Evolutionary conservation across 2,113 vertebrate genomes (phyloP).

Genomic region (Drymodes brunneopygia): DNA sequence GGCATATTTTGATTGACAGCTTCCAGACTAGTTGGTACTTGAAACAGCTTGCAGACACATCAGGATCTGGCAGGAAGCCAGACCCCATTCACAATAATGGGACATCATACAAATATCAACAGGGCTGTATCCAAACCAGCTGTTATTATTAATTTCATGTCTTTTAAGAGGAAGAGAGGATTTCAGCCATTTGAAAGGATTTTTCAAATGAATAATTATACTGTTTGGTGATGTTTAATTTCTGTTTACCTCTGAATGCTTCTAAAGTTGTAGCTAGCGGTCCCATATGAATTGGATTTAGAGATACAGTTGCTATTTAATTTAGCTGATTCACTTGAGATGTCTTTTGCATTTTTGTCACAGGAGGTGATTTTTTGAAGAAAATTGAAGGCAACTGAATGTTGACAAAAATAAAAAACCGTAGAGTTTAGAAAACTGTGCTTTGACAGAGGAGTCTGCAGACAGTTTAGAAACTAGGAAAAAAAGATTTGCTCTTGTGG

Average conservation of each 20-base stretch:
- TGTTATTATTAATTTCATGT: constrained; percentile 53
- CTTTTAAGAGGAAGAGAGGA: constrained; percentile 28
- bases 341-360: neutral
- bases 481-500: neutral
- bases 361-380: neutral
- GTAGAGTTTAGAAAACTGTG: neutral
- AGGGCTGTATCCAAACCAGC: constrained; percentile 29
- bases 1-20: constrained; percentile 21
- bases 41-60: constrained; percentile 19
- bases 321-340: constrained; percentile 2
- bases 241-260: constrained; percentile 39
- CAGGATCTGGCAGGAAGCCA: constrained; percentile 43
- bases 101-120: constrained; percentile 20
- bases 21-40: constrained; percentile 2
- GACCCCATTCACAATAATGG: constrained; percentile 36
- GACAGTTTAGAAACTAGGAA: neutral
- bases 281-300: constrained; percentile 5
- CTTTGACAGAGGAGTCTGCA: neutral
- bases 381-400: neutral
- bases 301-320: neutral
- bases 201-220: constrained; percentile 50
- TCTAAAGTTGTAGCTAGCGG: constrained; percentile 1
- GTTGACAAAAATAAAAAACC: neutral
- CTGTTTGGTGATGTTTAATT: constrained; percentile 49
- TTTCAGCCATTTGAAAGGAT: constrained; percentile 16